A percentile compares a stretch with the other conserved stretches of the same genome.
Evolutionary conservation across 2,113 vertebrate species (phyloP).

Genomic region (Sphaerodactylus townsendi): DNA sequence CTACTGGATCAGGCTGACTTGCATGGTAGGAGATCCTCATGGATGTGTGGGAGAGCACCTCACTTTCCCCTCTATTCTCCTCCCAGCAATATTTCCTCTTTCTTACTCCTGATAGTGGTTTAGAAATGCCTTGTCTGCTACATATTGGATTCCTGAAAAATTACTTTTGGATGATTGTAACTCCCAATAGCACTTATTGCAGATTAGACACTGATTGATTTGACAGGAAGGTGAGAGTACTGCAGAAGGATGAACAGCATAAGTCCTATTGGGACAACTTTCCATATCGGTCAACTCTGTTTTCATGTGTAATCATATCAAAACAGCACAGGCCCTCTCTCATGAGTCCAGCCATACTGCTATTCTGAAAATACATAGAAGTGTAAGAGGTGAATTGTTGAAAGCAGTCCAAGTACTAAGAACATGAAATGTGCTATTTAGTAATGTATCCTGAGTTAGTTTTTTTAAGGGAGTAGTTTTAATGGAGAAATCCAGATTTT

Average conservation of each 20-base stretch:
- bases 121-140: background rate
- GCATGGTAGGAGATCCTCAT: too few species aligned
- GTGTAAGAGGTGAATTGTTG: background rate
- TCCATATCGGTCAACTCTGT: background rate
- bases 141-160: background rate
- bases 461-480: background rate
- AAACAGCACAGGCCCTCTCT: background rate
- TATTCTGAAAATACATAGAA: background rate
- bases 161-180: background rate
- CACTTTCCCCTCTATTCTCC: too few species aligned
- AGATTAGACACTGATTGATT: background rate
- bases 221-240: background rate
- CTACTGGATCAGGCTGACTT: too few species aligned
- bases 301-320: conserved; percentile 9
- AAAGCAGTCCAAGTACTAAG: background rate
- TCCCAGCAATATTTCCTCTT: too few species aligned
- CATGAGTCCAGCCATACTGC: background rate
- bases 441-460: background rate
- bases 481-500: background rate
- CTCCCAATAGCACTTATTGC: background rate
- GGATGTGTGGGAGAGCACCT: too few species aligned
- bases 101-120: too few species aligned
- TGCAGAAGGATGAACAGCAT: background rate
- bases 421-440: background rate
- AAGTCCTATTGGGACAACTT: background rate